A percentile compares a stretch with the other conserved stretches of the same genome.
Conservation (phyloP, 2,888 invertebrate genomes). For the Hirtodrosophila trivittata region DNA sequence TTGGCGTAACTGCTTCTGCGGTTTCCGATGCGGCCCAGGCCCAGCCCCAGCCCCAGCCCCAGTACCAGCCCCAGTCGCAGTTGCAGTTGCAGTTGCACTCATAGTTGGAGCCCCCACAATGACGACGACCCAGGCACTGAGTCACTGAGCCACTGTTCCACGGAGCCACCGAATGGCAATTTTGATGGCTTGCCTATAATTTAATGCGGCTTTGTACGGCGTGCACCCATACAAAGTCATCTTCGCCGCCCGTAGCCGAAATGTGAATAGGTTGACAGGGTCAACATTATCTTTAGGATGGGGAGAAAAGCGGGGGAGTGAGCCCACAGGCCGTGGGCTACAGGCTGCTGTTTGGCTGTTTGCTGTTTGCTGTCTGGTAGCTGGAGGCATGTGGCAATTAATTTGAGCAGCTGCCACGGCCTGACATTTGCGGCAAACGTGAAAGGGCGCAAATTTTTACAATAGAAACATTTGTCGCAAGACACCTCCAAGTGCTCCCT, state of each 20-base stretch:
- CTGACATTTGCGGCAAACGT: slow-evolving; percentile 69
- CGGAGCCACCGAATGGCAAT: slow-evolving; percentile 36
- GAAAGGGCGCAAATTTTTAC: slow-evolving; percentile 67
- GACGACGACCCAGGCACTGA: slow-evolving; percentile 22
- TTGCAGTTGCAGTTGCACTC: too few species aligned
- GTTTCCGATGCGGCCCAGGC: slow-evolving; percentile 41
- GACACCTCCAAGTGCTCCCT: slow-evolving; percentile 29
- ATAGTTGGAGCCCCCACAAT: background rate
- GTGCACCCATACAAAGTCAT: slow-evolving; percentile 63
- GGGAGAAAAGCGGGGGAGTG: background rate
- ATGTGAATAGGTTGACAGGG: slow-evolving; percentile 72
- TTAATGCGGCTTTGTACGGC: slow-evolving; percentile 63
- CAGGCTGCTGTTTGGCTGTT: background rate
- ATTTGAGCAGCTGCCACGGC: slow-evolving; percentile 58
- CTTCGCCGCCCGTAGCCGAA: slow-evolving; percentile 45
- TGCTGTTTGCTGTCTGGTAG: background rate
- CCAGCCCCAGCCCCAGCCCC: slow-evolving; percentile 25
- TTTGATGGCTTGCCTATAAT: slow-evolving; percentile 60
- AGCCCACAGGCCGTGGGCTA: background rate
- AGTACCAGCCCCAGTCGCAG: slow-evolving; percentile 4
- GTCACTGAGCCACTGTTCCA: slow-evolving; percentile 6
- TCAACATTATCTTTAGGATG: slow-evolving; percentile 42
- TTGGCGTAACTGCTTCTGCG: slow-evolving; percentile 41
- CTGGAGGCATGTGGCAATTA: slow-evolving; percentile 60
- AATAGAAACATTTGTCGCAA: slow-evolving; percentile 68